These are phyloP conservation scores for Bathynomus jamesi DNA, from an alignment of 1,140 invertebrate species.

Conservation along the genomic window DNA sequence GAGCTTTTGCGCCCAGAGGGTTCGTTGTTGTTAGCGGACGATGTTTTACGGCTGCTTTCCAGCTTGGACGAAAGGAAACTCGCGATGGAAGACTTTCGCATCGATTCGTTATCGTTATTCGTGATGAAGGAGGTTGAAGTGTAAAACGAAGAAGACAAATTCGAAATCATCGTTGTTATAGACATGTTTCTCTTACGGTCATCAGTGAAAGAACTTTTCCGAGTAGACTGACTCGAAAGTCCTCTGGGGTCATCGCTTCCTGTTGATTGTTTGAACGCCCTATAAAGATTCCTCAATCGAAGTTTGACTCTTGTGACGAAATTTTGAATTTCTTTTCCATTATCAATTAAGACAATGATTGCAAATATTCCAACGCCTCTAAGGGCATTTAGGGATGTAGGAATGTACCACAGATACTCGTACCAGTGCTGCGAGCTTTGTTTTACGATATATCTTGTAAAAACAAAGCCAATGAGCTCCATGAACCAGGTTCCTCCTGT, in stretches of 20 bases:
- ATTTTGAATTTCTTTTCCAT: slow-evolving; percentile 5
- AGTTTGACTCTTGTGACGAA: background rate
- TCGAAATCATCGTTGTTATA: background rate
- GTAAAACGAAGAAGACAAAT: background rate
- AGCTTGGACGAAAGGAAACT: background rate
- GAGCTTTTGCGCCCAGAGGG: background rate
- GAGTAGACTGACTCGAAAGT: background rate
- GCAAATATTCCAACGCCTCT: slow-evolving; percentile 31
- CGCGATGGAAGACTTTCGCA: background rate
- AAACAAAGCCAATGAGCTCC: slow-evolving; percentile 14
- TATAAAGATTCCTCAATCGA: background rate
- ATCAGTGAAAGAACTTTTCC: background rate
- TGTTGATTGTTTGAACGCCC: background rate
- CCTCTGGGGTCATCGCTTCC: background rate
- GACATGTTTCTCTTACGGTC: background rate
- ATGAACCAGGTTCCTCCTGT: slow-evolving; percentile 29
- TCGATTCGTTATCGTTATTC: background rate
- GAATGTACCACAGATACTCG: slow-evolving; percentile 34
- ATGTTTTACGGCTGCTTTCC: background rate
- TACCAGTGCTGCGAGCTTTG: slow-evolving; percentile 20
- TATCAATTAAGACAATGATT: slow-evolving; percentile 28
- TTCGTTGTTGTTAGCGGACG: background rate
- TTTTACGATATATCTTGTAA: background rate
- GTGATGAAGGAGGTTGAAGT: background rate
- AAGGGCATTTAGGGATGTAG: slow-evolving; percentile 26